Base-by-base conservation (phyloP, 2,113 vertebrate species). In the Orientallactaga bullata region DNA sequence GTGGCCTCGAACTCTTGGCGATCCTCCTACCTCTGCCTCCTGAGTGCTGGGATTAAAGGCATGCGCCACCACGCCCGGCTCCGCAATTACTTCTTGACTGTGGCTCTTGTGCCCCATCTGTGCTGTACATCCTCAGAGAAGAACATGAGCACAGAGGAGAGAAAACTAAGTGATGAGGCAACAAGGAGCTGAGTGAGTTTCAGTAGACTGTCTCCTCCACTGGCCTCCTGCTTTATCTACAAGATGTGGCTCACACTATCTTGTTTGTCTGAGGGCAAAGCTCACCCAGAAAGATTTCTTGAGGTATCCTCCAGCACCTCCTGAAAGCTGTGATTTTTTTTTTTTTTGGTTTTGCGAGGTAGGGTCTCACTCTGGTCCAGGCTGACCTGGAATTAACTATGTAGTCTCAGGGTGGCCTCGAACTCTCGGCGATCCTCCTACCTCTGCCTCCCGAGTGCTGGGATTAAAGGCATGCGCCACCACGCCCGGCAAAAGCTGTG, bases 161-260 rank as follows among this genome's bases (percentile, higher is more conserved):
- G 72, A 74, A 37, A 16, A 79, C 74, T 18, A 0, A 5, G 37
- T 51, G 23, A 32, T 12, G 37, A 85, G 58, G 35, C 39, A 72
- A 79, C 32, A 23, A 42, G 83, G 37, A 32, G 21, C 69, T 7
- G 39, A 68, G 61, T 11, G 71, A 86, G 77, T 24, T 9, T 76
- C 23, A 30, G 47, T 63, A 94, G 58, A 91, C 58, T 1, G 17
- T 35, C 69, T 95, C 89, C 72, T 89, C 5, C 35, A 28, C 20
- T 35, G 55, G 79, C 60, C 63, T 94, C 61, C 78, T 7, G 37
- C 30, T 92, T 97, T 95, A 96, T 95, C 97, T 96, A 30, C 42
- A 26, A 86, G 89, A 87, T 95, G 96, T 85, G 95, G 95, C 96
- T 96, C 93, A 35, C 69, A 60, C 87, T 96, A 95, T 88, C 96